Base-by-base conservation (phyloP, 1,140 invertebrate species). In the Mylabris phalerata region DNA sequence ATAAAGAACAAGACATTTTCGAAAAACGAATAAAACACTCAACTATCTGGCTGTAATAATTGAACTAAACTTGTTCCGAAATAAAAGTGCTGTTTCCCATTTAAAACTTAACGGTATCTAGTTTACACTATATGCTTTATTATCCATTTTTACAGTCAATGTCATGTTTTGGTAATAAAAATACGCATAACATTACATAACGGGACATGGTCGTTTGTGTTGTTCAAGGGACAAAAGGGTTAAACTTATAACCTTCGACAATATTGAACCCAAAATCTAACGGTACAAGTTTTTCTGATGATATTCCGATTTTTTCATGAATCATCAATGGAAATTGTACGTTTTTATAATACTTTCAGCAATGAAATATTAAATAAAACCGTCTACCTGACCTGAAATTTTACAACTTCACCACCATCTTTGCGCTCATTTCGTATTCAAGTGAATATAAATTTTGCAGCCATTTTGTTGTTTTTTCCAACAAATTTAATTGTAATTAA, bases 151-250 rank as follows among this genome's bases (percentile, higher is more conserved):
- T 62, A 48, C 48, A 3, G 59, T 57, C 59, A 62, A 43, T 62
- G 63, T 66, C 62, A 60, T 69, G 68, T 69, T 69, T 68, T 67
- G 60, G 59, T 58, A 61, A 67, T 68, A 69, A 68, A 62, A 69
- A 68, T 63, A 64, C 57, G 61, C 67, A 63, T 64, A 65, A 68
- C 64, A 61, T 60, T 55, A 59, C 55, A 58, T 67, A 67, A 67
- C 66, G 66, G 62, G 59, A 65, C 50, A 55, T 46, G 27, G 27
- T 48, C 48, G 55, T 56, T 41, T 48, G 32, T 43, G 40, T 45
- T 26, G 44, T 54, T 52, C 11, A 46, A 54, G 43, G 51, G 43
- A 45, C 42, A 60, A 63, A 60, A 32, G 61, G 61, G 57, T 51
- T 60, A 42, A 55, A 32, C 52, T 67, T 63, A 67, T 62, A 63